Percentiles rank a stretch among this genome's conserved stretches.
phyloP scores from a whole-genome alignment of 2,113 vertebrate genomes.

The Pachyramphus minor region DNA sequence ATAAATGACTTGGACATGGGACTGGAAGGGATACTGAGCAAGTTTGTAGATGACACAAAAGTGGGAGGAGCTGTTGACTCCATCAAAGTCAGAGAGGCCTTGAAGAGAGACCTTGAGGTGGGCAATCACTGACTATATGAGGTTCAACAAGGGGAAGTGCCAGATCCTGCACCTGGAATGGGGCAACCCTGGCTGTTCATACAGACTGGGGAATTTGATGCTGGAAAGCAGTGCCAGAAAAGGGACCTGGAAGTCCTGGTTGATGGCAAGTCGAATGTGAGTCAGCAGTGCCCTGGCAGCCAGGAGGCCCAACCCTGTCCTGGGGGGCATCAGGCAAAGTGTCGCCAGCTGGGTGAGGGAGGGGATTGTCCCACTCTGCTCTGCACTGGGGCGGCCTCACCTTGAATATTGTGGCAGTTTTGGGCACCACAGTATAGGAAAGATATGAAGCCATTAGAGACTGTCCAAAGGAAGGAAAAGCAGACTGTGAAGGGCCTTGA shows the following conservation, averaged over 20 bases:
- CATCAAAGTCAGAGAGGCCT: neutral
- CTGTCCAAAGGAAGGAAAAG: neutral
- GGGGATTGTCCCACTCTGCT: neutral
- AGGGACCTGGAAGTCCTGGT: neutral
- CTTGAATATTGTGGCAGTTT: neutral
- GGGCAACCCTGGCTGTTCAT: neutral
- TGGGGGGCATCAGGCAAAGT: neutral
- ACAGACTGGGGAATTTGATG: neutral
- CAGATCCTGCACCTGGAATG: neutral
- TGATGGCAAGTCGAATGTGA: neutral
- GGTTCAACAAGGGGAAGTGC: neutral
- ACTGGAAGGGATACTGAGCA: neutral
- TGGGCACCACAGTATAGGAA: neutral
- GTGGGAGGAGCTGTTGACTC: neutral
- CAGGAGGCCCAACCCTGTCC: neutral
- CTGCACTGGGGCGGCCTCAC: neutral
- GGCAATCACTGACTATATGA: neutral
- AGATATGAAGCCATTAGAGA: neutral
- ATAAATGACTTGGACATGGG: neutral
- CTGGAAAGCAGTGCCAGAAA: neutral
- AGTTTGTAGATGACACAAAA: neutral
- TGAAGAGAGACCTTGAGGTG: neutral
- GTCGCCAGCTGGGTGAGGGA: neutral
- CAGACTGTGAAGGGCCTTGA: neutral
- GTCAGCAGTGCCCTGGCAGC: neutral